Conservation (phyloP, 2,888 invertebrate species). For the Octonoba sinensis region DNA sequence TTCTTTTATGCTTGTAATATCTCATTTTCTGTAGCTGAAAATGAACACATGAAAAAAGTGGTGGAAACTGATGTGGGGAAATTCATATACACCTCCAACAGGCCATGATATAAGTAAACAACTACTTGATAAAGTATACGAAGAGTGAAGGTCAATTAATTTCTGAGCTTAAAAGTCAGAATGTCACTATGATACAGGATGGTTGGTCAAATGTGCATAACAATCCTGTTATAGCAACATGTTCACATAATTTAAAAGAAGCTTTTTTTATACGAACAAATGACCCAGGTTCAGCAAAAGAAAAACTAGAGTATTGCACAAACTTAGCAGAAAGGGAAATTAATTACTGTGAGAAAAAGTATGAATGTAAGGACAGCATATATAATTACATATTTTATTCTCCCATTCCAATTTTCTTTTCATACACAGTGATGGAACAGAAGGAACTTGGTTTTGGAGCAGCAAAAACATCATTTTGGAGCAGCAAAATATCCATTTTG, state of each 20-base stretch:
- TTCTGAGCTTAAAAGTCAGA: background rate
- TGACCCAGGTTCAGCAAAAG: background rate
- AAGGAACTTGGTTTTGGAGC: no score
- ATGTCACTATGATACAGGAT: conserved; percentile 5
- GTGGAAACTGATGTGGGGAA: background rate
- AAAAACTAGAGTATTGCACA: conserved; percentile 1
- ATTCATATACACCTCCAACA: background rate
- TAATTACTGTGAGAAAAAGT: conserved; percentile 1
- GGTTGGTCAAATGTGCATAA: conserved; percentile 6
- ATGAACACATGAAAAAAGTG: background rate
- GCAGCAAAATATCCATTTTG: no score
- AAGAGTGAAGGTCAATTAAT: background rate
- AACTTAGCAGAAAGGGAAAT: conserved; percentile 1
- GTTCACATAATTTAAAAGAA: background rate
- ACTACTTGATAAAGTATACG: background rate
- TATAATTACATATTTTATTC: background rate
- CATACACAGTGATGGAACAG: no score
- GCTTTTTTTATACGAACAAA: background rate
- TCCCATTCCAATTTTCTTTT: no score
- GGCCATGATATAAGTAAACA: background rate
- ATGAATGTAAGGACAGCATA: background rate
- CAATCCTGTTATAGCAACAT: conserved; percentile 3
- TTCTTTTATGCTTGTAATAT: background rate
- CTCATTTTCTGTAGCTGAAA: background rate
- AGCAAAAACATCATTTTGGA: no score